Evolutionary conservation across 2,113 vertebrate genomes (phyloP).

Genomic region (Pygoscelis adeliae): DNA sequence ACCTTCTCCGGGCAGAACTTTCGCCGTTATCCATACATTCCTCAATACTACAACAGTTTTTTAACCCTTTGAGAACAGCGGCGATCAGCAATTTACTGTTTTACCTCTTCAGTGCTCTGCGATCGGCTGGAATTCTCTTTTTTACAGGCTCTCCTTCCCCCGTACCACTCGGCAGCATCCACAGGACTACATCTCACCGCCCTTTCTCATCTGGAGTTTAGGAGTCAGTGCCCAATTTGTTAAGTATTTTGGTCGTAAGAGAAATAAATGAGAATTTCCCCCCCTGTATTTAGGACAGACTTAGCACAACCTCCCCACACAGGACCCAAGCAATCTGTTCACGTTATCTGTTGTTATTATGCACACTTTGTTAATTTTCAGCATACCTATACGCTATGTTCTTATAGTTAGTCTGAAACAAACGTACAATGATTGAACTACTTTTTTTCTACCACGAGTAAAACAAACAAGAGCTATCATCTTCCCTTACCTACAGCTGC

Average conservation of each 20-base stretch:
- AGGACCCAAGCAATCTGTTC: background rate
- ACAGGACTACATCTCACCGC: background rate
- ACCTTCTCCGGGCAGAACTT: background rate
- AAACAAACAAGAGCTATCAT: background rate
- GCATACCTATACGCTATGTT: background rate
- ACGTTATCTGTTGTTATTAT: background rate
- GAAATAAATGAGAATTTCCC: background rate
- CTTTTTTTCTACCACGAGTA: background rate
- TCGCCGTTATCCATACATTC: background rate
- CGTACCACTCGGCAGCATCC: background rate
- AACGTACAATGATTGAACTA: background rate
- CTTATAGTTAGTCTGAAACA: background rate
- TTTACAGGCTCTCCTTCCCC: background rate
- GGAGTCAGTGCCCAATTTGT: background rate
- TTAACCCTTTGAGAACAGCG: background rate
- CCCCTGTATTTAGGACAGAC: background rate
- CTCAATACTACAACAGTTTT: background rate
- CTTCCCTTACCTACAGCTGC: background rate
- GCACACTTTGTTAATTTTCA: background rate
- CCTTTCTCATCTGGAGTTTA: background rate
- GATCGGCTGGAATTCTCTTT: background rate
- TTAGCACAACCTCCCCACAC: background rate
- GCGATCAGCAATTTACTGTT: background rate
- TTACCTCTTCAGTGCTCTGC: background rate
- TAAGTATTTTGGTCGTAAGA: background rate